These are phyloP conservation scores for Eustalomyia histrio DNA, from an alignment of 2,888 invertebrate species.

Conservation along the genomic window DNA sequence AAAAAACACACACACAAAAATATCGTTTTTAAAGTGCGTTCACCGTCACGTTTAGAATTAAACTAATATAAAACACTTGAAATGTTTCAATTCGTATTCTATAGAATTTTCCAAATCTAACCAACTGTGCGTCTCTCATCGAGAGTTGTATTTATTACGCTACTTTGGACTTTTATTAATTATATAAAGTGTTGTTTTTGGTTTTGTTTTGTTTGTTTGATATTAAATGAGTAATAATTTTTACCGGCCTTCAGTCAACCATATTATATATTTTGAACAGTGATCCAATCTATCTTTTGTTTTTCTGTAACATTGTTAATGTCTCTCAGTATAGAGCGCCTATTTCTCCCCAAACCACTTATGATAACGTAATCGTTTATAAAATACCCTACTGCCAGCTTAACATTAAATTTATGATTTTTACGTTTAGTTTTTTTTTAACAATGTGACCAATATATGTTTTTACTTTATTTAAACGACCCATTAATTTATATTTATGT, in stretches of 20 bases:
- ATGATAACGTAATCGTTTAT: background rate
- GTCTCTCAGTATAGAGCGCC: background rate
- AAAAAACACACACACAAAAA: background rate
- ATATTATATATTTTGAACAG: slow-evolving; percentile 30
- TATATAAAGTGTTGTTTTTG: background rate
- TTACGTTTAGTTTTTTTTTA: background rate
- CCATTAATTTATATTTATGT: no score
- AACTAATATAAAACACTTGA: slow-evolving; percentile 38
- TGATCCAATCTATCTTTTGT: slow-evolving; percentile 23
- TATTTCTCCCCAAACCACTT: background rate
- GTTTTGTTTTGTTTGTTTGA: slow-evolving; percentile 15
- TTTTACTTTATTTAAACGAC: no score
- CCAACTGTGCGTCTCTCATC: background rate
- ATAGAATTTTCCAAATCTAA: background rate
- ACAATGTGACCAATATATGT: no score
- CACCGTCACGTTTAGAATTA: slow-evolving; percentile 52
- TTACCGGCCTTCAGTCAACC: slow-evolving; percentile 36
- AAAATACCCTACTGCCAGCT: background rate
- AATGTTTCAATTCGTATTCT: slow-evolving; percentile 25
- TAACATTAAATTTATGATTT: background rate
- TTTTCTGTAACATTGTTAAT: background rate
- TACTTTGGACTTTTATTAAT: slow-evolving; percentile 24
- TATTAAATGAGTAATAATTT: slow-evolving; percentile 6
- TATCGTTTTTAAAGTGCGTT: slow-evolving; percentile 42
- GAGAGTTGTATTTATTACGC: slow-evolving; percentile 34